Base-by-base conservation (phyloP, 2,888 invertebrate species). In the Dusona sp. region DNA sequence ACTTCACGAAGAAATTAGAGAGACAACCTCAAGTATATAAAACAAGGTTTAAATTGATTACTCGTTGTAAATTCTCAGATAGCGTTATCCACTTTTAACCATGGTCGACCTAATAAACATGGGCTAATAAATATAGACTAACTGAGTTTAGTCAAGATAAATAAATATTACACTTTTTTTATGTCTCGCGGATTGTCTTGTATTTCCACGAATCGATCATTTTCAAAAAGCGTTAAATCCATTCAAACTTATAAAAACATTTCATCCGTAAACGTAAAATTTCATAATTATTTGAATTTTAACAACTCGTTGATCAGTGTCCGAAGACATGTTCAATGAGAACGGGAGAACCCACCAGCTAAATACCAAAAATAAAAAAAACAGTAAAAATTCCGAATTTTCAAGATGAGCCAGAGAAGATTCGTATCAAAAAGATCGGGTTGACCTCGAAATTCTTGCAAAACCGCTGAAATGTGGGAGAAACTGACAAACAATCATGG, bases 11-110 rank as follows among this genome's bases (percentile, higher is more conserved):
- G 29, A 25, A 29, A 75, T 75, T 61, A 38, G 19, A 45, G 16
- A 22, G 61, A 75, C 38, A 45, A 36, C 8, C 29, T n/a, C n/a
- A 45, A 75, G 75, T 64, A 45, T 75, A 75, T 75, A 64, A 75
- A 75, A 75, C 42, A 29, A 19, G 61, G 64, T 42, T 64, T n/a
- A 9, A 45, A 45, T 45, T 25, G n/a, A 75, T 61, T 13, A 29
- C 42, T 42, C n/a, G 45, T 29, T 16, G 29, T 61, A 64, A 61
- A 45, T 75, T 64, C n/a, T 29, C 75, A 45, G 61, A n/a, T 36
- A 2, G 22, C 54, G 54, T 73, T 36, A n/a, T 4, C 6, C 48
- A 36, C 19, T 73, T 33, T 22, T 0, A 73, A 22, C 54, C 8
- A 54, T 51, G 4, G 6, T 13, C 7, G 6, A 25, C 7, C 4